Conservation (phyloP, 2,113 vertebrate species). For the Heterotilapia buettikoferi region DNA sequence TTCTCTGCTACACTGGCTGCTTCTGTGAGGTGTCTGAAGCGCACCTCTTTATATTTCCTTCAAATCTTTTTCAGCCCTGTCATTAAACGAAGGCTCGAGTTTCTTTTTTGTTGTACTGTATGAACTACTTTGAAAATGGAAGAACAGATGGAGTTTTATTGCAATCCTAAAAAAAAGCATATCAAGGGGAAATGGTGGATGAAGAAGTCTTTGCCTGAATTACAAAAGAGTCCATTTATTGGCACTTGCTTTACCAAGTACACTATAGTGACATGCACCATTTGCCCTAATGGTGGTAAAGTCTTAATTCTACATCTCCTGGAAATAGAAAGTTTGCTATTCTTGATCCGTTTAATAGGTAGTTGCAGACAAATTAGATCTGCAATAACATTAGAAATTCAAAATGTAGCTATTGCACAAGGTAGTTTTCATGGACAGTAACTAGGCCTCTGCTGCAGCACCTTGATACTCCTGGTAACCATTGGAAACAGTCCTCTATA, state of each 20-base stretch:
- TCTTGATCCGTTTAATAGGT: constrained; percentile 2
- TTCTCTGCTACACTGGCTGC: background rate
- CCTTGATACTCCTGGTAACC: background rate
- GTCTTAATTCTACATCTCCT: constrained; percentile 30
- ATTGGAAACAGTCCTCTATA: constrained; percentile 10
- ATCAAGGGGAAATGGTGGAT: constrained; percentile 44
- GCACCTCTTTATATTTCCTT: background rate
- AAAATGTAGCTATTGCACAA: background rate
- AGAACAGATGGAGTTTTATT: constrained; percentile 44
- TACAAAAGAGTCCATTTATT: constrained; percentile 44
- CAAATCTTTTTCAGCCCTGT: background rate
- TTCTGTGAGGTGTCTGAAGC: background rate
- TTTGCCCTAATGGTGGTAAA: constrained; percentile 41
- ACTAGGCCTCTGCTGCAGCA: background rate
- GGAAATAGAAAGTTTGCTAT: constrained; percentile 42
- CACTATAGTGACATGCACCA: constrained; percentile 25
- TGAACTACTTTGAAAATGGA: constrained; percentile 6
- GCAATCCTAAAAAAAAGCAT: constrained; percentile 28
- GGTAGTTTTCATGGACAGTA: background rate
- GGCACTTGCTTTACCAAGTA: constrained; percentile 37
- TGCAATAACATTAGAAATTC: background rate
- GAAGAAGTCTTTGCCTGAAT: constrained; percentile 25
- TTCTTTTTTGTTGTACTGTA: background rate
- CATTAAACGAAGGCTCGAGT: background rate
- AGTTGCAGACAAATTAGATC: constrained; percentile 2